Evolutionary conservation across 1,140 invertebrate species (phyloP), one percentile per base, ranked within the genome.

Genomic region (Phymastichus coffea): DNA sequence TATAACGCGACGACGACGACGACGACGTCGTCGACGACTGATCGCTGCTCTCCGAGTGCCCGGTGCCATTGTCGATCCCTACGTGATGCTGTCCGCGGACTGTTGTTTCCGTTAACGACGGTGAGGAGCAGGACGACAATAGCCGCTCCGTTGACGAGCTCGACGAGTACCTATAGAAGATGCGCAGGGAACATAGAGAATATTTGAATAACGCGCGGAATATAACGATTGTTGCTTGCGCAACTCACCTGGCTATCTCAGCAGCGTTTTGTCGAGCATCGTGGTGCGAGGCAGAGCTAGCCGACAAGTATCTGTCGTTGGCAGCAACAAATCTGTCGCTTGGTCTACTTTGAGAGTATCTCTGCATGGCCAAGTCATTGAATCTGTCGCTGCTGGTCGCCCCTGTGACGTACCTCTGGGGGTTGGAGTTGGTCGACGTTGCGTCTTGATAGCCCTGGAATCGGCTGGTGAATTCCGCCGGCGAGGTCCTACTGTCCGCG

Each of bases 281-380:
- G 51, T 71, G 70, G n/a, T 58, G 66, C 1, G 69, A 67, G 9
- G 67, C 69, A 4, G 63, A 65, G 12, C 20, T 17, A 40, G 28
- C 40, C 0, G 68, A 51, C 35, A 75, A 26, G 25, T 75, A 80
- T 12, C 76, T 63, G 33, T 77, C 76, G 59, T 69, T 73, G 68
- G 76, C 63, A 66, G 75, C 61, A 67, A 65, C 55, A 30, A 63
- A 67, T 35, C 66, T 67, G 75, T 78, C 78, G 73, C 73, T 70
- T 75, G 81, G 63, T 73, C 80, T 74, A 70, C 77, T 70, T 70
- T 83, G 82, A 57, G 76, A 76, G 69, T 81, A 81, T 17, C 78
- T 72, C 55, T 80, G 75, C 35, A 77, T 54, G 65, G 79, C 70
- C 72, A 83, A 68, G 63, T 84, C 82, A 71, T 79, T 80, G 76